Base-by-base conservation (phyloP, 2,113 vertebrate genomes). In the Heterocephalus glaber region DNA sequence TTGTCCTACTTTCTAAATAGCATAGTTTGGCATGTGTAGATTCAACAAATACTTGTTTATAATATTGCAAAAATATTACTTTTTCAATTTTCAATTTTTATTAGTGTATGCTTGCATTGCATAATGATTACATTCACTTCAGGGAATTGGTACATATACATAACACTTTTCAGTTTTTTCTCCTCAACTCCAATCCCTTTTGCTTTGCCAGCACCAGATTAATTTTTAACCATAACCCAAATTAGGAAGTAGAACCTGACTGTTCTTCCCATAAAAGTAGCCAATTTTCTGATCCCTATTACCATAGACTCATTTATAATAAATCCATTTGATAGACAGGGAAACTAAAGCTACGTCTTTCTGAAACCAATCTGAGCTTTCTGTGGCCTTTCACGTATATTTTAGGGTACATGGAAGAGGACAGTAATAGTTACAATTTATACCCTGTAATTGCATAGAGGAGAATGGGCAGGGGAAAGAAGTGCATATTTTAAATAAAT, bases 381-480 rank as follows among this genome's bases (percentile, higher is more conserved):
- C 13, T 5, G 1, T 49, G 26, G 3, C 47, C 7, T 44, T 35
- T 79, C 24, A 28, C 19, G 20, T 79, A 5, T 28, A 47, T 63
- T 44, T 61, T 26, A 61, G 17, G 41, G 41, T 8, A 74, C 1
- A 26, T 19, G 17, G 8, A 16, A 41, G 22, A 85, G 7, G n/a
- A 61, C 52, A 84, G 3, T 0, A 58, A 16, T 44, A 80, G 2
- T 16, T 82, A n/a, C 19, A 61, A 28, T 1, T 13, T 35, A 52
- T 35, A 5, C 8, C 26, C 56, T 20, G 1, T n/a, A 13, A 26
- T 49, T 33, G 52, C 56, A 68, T 60, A 26, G 30, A 26, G 24
- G 8, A 30, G 3, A 80, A 61, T n/a, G 11, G 2, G 0, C 30
- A 66, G 0, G 16, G 12, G 35, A 56, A 70, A 3, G 2, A 16